Evolutionary conservation across 1,140 invertebrate species (phyloP).

Genomic region (Euglossa dilemma): DNA sequence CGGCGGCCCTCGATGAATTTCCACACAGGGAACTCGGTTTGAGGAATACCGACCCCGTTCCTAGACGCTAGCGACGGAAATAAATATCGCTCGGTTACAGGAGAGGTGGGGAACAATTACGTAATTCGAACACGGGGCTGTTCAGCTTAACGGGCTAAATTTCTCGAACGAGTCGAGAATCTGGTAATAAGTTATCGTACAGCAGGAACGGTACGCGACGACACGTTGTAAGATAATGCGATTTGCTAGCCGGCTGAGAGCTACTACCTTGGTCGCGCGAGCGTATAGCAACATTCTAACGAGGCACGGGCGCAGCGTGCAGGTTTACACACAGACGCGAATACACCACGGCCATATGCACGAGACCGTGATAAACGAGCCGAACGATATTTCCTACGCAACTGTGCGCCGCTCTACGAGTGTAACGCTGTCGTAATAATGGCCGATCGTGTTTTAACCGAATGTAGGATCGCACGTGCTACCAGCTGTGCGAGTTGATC

Average conservation of each 20-base stretch:
- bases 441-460: constrained; percentile 13
- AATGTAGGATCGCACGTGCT: background rate
- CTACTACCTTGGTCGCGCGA: constrained; percentile 3
- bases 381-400: constrained; percentile 44
- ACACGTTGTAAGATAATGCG: constrained; percentile 56
- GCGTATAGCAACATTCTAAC: background rate
- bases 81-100: background rate
- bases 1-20: background rate
- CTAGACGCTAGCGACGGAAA: no score
- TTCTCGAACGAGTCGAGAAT: background rate
- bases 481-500: background rate
- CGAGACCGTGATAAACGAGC: constrained; percentile 22
- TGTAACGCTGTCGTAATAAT: background rate
- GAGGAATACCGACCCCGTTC: background rate
- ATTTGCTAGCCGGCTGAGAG: constrained; percentile 39
- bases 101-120: background rate
- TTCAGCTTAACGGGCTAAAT: background rate
- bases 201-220: constrained; percentile 11
- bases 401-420: background rate
- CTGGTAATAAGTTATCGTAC: constrained; percentile 18
- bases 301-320: background rate
- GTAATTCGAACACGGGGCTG: background rate
- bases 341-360: background rate
- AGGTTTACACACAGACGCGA: background rate
- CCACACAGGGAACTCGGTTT: background rate